Base-by-base conservation (phyloP, 2,113 vertebrate genomes). In the Leptobrachium ailaonicum region DNA sequence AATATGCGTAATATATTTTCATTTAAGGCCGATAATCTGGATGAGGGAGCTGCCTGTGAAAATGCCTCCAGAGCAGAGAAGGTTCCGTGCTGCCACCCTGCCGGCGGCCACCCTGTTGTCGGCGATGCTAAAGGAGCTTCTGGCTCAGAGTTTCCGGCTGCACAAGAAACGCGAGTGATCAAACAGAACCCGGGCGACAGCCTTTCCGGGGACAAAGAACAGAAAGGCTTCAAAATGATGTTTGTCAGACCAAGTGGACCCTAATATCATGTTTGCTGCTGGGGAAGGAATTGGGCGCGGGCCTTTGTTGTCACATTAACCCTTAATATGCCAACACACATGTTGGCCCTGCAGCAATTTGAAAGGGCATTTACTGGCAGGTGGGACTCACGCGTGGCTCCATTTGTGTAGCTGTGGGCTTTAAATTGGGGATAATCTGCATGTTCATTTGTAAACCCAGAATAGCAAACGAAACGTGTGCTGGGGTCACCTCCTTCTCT, bases 201-300 rank as follows among this genome's bases (percentile, higher is more conserved):
- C 62, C 85, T 86, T 50, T 50, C 47, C 84, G 79, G 91, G 53
- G 88, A 85, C 88, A 76, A 88, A 93, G 66, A 95, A 96, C 72
- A 96, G 90, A 92, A 89, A 79, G 86, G 85, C 82, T 94, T 91
- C 83, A 96, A 97, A 90, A 95, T 93, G 93, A 92, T 92, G 90
- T 95, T 95, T 89, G 93, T 94, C 85, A 93, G 94, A 88, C 92
- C 93, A 75, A 93, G 91, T 83, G 91, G 92, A 58, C 92, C 91
- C 86, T 93, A 92, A 92, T 87, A 89, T 84, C 84, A 82, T 78
- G 84, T 50, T 50, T 50, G 8, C 13, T 14, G 50, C 50, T 54
- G 56, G 6, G 56, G 56, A 14, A 14, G 13, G 56, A 12, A 11
- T 60, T 14, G 11, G 6, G 11, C 1, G 10, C 50, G 10, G 56